Evolutionary conservation across 2,888 invertebrate species (phyloP).

Genomic region (Caenorhabditis auriculariae): DNA sequence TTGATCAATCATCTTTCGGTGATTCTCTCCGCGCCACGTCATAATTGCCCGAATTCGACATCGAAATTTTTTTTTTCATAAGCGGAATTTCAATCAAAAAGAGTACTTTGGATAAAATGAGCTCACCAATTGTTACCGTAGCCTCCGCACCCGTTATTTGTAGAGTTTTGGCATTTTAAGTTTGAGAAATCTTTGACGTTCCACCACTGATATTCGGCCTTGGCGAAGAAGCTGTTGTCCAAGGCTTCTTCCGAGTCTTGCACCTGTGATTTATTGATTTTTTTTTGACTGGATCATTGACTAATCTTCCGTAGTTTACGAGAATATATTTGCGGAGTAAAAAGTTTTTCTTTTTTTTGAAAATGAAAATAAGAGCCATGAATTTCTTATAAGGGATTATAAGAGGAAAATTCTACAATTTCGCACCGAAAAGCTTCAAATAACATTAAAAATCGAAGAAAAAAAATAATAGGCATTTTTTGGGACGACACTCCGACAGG

Average conservation of each 20-base stretch:
- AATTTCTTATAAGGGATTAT: too few relatives aligned
- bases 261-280: too few relatives aligned
- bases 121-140: constrained; percentile 62
- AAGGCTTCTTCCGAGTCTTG: constrained; percentile 49
- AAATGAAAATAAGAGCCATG: too few relatives aligned
- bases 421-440: too few relatives aligned
- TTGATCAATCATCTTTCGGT: too few relatives aligned
- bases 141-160: constrained; percentile 61
- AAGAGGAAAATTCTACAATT: too few relatives aligned
- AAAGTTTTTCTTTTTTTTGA: not conserved
- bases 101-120: not conserved
- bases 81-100: not conserved
- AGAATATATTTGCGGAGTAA: too few relatives aligned
- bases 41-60: not conserved
- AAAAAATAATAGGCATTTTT: too few relatives aligned
- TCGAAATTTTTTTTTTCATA: not conserved
- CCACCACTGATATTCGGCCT: constrained; percentile 64
- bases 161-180: constrained; percentile 62
- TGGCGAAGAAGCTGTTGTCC: constrained; percentile 61
- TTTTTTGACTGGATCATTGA: not conserved
- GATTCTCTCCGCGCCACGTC: not conserved
- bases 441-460: too few relatives aligned
- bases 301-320: not conserved
- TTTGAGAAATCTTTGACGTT: constrained; percentile 61
- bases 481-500: too few relatives aligned